These are phyloP conservation scores for Ectemnius lituratus DNA, from an alignment of 2,888 invertebrate genomes.

Conservation along the genomic window DNA sequence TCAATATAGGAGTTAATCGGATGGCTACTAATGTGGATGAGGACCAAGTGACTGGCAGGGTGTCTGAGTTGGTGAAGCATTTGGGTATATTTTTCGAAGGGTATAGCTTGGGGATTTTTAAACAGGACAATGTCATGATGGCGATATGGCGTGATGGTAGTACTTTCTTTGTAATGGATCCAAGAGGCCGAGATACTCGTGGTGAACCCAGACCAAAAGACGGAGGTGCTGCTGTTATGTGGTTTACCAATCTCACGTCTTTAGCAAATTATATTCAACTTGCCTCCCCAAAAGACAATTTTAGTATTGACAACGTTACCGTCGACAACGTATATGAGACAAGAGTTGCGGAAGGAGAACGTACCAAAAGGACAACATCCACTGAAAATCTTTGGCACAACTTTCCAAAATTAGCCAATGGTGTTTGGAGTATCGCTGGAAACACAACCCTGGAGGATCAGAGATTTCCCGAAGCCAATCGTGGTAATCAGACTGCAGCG, in stretches of 20 bases:
- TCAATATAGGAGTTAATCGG: conserved; percentile 77
- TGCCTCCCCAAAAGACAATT: conserved; percentile 50
- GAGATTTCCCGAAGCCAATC: conserved; percentile 55
- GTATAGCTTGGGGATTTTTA: conserved; percentile 80
- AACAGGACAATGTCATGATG: conserved; percentile 75
- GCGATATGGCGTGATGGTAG: conserved; percentile 72
- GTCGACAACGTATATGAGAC: conserved; percentile 66
- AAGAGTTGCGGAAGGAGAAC: conserved; percentile 56
- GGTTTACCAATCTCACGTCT: conserved; percentile 62
- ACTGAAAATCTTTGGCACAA: conserved; percentile 67
- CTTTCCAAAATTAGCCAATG: conserved; percentile 63
- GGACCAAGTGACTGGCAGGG: conserved; percentile 77
- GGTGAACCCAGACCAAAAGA: conserved; percentile 61
- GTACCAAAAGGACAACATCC: conserved; percentile 50
- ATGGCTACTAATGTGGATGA: conserved; percentile 78
- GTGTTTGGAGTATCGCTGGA: conserved; percentile 67
- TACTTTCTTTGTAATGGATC: conserved; percentile 70
- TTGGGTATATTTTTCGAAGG: conserved; percentile 81
- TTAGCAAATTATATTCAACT: conserved; percentile 53
- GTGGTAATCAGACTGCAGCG: conserved; percentile 64
- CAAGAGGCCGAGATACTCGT: conserved; percentile 62
- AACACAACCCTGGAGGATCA: conserved; percentile 53
- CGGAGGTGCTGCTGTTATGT: conserved; percentile 67
- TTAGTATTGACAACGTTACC: conserved; percentile 63
- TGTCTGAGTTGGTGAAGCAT: conserved; percentile 74